Conservation (phyloP, 2,888 invertebrate genomes). For the Trilocha varians region DNA sequence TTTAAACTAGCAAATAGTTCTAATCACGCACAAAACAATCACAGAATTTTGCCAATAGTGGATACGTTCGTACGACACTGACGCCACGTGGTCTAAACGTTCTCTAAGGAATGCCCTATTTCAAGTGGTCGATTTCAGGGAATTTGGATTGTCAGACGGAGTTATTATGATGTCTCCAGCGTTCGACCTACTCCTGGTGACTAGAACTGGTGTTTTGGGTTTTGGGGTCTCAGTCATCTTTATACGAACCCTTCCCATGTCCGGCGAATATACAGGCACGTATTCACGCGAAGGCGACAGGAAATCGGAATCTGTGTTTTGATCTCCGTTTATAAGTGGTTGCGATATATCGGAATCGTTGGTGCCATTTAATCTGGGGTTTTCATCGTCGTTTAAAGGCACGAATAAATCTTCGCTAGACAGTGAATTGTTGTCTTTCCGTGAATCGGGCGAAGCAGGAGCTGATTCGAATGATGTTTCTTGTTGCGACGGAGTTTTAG, state of each 20-base stretch:
- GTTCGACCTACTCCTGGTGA: conserved; percentile 82
- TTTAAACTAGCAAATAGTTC: conserved; percentile 34
- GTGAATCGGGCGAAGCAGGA: conserved; percentile 56
- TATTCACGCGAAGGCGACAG: conserved; percentile 61
- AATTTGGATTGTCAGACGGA: conserved; percentile 55
- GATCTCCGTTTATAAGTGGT: conserved; percentile 63
- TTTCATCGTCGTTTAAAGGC: conserved; percentile 59
- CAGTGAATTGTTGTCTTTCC: conserved; percentile 59
- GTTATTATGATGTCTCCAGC: conserved; percentile 85
- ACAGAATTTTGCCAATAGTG: conserved; percentile 68
- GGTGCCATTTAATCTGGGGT: conserved; percentile 56
- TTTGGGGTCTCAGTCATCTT: conserved; percentile 83
- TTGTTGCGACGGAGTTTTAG: conserved; percentile 35
- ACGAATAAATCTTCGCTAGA: conserved; percentile 68
- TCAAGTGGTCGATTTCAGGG: conserved; percentile 62
- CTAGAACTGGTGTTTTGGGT: conserved; percentile 86
- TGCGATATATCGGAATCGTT: conserved; percentile 64
- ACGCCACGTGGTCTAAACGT: conserved; percentile 47
- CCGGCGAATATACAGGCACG: conserved; percentile 75
- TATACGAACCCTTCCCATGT: conserved; percentile 84
- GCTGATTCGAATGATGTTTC: conserved; percentile 57
- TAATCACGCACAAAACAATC: conserved; percentile 53
- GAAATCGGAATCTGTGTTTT: conserved; percentile 50
- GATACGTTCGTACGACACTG: conserved; percentile 61
- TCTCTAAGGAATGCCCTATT: conserved; percentile 29